phyloP scores from a whole-genome alignment of 1,140 invertebrate species.

The Acyrthosiphon pisum region DNA sequence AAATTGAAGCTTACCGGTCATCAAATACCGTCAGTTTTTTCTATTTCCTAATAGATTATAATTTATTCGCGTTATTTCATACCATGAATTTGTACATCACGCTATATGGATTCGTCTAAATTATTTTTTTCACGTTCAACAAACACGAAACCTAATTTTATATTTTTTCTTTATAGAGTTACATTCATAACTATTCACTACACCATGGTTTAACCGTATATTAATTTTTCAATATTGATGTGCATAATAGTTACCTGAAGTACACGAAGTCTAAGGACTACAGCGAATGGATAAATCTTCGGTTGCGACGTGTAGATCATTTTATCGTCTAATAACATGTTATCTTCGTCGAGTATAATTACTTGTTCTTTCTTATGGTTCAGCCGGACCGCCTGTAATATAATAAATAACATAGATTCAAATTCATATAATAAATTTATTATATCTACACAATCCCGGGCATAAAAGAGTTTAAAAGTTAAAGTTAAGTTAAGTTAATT shows the following conservation, averaged over 20 bases:
- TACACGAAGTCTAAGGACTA: slow-evolving; percentile 67
- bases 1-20: no score
- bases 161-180: background rate
- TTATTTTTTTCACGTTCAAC: background rate
- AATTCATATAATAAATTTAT: no score
- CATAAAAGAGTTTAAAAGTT: no score
- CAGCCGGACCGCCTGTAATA: slow-evolving; percentile 9
- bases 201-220: background rate
- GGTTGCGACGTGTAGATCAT: background rate
- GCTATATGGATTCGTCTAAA: background rate
- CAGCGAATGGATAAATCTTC: slow-evolving; percentile 66
- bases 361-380: slow-evolving; percentile 41
- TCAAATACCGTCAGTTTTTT: no score
- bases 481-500: no score
- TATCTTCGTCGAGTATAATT: slow-evolving; percentile 39
- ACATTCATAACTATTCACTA: background rate
- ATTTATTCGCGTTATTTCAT: background rate
- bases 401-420: background rate
- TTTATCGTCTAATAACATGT: slow-evolving; percentile 42
- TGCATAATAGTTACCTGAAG: slow-evolving; percentile 64
- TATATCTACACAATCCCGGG: background rate
- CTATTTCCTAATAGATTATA: no score
- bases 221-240: background rate
- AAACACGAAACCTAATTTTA: background rate
- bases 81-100: background rate